phyloP scores from a whole-genome alignment of 2,888 invertebrate species.

The Myathropa florea region DNA sequence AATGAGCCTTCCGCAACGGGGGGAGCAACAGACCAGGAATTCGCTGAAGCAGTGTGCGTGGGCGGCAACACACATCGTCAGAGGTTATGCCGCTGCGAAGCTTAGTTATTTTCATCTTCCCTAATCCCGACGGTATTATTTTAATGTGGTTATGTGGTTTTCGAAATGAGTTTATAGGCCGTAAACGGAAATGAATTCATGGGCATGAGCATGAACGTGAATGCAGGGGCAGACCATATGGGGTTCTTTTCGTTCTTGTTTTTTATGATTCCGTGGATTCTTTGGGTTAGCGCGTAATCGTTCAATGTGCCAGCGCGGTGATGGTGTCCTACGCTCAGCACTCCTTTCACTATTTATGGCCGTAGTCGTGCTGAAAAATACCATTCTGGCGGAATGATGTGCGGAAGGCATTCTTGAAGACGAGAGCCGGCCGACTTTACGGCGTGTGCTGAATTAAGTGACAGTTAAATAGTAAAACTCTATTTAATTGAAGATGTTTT shows the following conservation, averaged over 20 bases:
- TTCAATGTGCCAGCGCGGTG: neutral
- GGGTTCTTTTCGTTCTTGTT: neutral
- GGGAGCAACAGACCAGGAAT: neutral
- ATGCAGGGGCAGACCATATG: neutral
- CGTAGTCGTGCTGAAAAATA: neutral
- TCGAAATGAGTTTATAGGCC: slow-evolving; percentile 26
- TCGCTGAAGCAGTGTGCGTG: neutral
- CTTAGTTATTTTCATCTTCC: slow-evolving; percentile 7
- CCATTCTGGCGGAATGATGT: neutral
- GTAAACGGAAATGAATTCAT: slow-evolving; percentile 12
- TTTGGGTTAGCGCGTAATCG: neutral
- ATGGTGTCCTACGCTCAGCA: neutral
- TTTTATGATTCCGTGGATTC: slow-evolving; percentile 1
- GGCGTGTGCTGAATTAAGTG: neutral
- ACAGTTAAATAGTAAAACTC: neutral
- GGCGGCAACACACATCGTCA: neutral
- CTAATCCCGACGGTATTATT: slow-evolving; percentile 19
- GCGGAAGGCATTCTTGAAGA: neutral
- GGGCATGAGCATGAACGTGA: neutral
- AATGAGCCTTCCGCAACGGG: neutral
- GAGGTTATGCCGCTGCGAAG: neutral
- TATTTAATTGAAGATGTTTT: neutral
- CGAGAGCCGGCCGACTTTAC: neutral
- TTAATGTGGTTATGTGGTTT: slow-evolving; percentile 22
- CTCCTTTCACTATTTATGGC: slow-evolving; percentile 8